Evolutionary conservation across 2,797 vertebrate species (phyloP), one percentile per base, ranked within the genome.

Genomic region (Hippopotamyrus pictus): DNA sequence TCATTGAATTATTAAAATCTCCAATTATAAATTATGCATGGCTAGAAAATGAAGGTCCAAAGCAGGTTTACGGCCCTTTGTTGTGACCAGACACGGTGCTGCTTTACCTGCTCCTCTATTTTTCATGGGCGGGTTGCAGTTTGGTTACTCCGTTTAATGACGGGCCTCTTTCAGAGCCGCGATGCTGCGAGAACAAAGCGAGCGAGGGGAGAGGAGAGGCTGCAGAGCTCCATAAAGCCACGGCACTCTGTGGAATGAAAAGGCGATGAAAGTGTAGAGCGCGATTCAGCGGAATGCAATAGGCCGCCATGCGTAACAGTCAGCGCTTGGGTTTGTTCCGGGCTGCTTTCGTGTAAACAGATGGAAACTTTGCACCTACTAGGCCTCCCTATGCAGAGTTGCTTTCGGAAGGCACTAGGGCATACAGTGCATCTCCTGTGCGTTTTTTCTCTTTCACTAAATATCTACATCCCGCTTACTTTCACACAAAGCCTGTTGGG

Each of bases 1-100:
- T 90, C 91, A 90, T 90, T 96, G 92, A 94, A 96, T 96, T 93
- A 96, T 96, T 95, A 69, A 96, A 94, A 91, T 88, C 89, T 90
- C 90, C 51, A 90, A 73, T 17, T 86, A 90, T 96, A 91, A 94
- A 95, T 96, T 91, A 95, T 95, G 94, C 91, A 96, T 86, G 83
- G 89, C 90, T 90, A 90, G 92, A 93, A 92, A 92, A 93, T 90
- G 90, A 89, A 89, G 91, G 87, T 51, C 50, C 59, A 3, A 88
- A 89, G 88, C 88, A 91, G 65, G 57, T 88, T 57, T 50, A 88
- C 89, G 53, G 69, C 73, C 22, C 82, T 92, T 88, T 90, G 90
- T 90, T 90, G 92, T 90, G 87, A 48, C 89, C 87, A 87, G 92
- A 33, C 86, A 88, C 53, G 91, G 84, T 69, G 83, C 91, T 59